These are phyloP conservation scores for Diachasma alloeum DNA, from an alignment of 1,140 invertebrate species.

Conservation along the genomic window DNA sequence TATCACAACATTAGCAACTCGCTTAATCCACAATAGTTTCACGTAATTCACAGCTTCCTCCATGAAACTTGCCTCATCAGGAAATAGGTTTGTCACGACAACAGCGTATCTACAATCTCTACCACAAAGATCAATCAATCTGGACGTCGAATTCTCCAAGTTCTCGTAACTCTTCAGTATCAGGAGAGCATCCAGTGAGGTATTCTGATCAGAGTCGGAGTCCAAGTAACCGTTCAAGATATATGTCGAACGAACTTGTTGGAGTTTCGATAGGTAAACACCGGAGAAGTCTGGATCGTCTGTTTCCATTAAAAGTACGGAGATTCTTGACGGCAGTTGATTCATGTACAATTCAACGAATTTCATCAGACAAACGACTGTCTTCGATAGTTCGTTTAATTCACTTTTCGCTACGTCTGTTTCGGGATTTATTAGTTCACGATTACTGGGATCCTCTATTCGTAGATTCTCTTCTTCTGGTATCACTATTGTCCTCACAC, in stretches of 20 bases:
- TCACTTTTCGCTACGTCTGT: neutral
- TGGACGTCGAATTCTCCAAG: conserved; percentile 13
- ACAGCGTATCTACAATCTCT: conserved; percentile 39
- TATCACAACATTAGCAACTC: conserved; percentile 37
- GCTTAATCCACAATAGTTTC: conserved; percentile 36
- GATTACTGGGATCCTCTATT: conserved; percentile 15
- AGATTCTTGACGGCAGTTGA: neutral
- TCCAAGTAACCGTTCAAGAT: conserved; percentile 18
- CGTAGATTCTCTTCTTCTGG: neutral
- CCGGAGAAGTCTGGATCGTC: neutral
- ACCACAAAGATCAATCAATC: conserved; percentile 39
- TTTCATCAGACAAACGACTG: conserved; percentile 25
- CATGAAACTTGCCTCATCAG: conserved; percentile 38
- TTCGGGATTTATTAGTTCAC: neutral
- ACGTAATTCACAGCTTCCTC: conserved; percentile 22
- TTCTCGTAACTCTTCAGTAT: conserved; percentile 31
- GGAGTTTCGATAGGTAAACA: conserved; percentile 20
- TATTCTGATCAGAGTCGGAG: neutral
- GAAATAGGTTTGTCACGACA: conserved; percentile 32
- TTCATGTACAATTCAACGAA: conserved; percentile 30
- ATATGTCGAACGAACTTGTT: conserved; percentile 24
- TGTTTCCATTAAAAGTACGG: conserved; percentile 16
- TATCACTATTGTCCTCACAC: neutral
- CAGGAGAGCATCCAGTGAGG: conserved; percentile 34
- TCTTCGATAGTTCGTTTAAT: neutral